Conservation (phyloP, 2,113 vertebrate species). For the Hydrolagus affinis region DNA sequence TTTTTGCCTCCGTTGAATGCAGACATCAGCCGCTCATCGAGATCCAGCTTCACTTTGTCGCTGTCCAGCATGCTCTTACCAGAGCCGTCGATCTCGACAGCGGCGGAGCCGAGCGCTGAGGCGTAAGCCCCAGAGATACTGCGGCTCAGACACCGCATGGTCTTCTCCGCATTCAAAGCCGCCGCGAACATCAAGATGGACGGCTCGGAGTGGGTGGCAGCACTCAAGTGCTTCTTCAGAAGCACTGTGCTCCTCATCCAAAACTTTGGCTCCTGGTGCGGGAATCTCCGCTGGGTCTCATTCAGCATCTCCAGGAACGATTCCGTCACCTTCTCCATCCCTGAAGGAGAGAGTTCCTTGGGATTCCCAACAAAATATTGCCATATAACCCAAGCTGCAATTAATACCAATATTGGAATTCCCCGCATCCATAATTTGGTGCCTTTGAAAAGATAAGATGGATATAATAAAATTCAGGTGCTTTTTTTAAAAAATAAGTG, state of each 20-base stretch:
- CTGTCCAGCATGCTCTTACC: conserved; percentile 56
- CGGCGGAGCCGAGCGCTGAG: conserved; percentile 47
- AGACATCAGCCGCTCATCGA: conserved; percentile 63
- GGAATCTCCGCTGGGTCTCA: conserved; percentile 56
- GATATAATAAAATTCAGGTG: not conserved
- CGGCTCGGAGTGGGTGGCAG: conserved; percentile 56
- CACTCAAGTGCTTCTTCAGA: conserved; percentile 69
- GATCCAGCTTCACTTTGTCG: conserved; percentile 65
- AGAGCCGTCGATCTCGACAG: conserved; percentile 58
- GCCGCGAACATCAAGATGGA: conserved; percentile 76
- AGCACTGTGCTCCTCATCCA: conserved; percentile 70
- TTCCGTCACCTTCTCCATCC: conserved; percentile 34
- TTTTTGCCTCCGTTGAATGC: conserved; percentile 61
- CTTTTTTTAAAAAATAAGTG: too few relatives aligned
- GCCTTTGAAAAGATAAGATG: not conserved
- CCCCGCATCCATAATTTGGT: not conserved
- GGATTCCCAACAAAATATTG: not conserved
- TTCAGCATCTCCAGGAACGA: conserved; percentile 55
- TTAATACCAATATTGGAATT: not conserved
- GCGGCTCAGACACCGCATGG: conserved; percentile 70
- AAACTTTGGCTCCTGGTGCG: conserved; percentile 64
- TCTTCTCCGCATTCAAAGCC: conserved; percentile 54
- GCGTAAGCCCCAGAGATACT: conserved; percentile 64
- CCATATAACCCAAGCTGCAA: not conserved
- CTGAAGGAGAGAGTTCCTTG: not conserved